Evolutionary conservation across 2,888 invertebrate genomes (phyloP).

Genomic region (Rotaria macrura): DNA sequence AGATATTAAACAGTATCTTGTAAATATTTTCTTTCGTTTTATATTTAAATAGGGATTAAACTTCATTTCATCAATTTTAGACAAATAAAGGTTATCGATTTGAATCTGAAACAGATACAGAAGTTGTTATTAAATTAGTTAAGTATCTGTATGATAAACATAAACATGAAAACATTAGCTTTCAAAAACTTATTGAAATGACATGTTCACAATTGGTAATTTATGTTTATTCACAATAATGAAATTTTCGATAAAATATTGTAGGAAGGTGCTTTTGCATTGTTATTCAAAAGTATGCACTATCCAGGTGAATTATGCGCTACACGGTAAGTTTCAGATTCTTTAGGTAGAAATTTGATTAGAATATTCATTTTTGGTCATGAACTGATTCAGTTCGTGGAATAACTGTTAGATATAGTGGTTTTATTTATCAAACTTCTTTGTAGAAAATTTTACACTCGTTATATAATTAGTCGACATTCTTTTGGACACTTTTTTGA

Average conservation of each 20-base stretch:
- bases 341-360: no score
- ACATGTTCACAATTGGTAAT: slow-evolving; percentile 74
- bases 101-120: slow-evolving; percentile 97
- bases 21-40: no score
- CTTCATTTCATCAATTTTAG: slow-evolving; percentile 57
- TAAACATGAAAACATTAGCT: slow-evolving; percentile 58
- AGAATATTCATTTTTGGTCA: no score
- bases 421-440: no score
- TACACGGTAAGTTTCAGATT: not conserved
- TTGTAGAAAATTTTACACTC: no score
- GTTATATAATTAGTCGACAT: no score
- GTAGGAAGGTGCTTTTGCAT: slow-evolving; percentile 87
- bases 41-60: no score
- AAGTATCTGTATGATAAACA: slow-evolving; percentile 81
- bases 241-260: not conserved
- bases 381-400: no score
- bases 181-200: slow-evolving; percentile 88
- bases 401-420: no score
- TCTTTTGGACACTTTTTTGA: no score
- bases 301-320: slow-evolving; percentile 96
- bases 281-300: slow-evolving; percentile 87
- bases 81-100: slow-evolving; percentile 77
- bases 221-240: not conserved
- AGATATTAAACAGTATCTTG: slow-evolving; percentile 64
- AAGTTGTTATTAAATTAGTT: slow-evolving; percentile 89